Percentiles rank a stretch among this genome's conserved stretches.
Evolutionary conservation across 2,888 invertebrate species (phyloP).

Genomic region (Toxonevra muliebris): DNA sequence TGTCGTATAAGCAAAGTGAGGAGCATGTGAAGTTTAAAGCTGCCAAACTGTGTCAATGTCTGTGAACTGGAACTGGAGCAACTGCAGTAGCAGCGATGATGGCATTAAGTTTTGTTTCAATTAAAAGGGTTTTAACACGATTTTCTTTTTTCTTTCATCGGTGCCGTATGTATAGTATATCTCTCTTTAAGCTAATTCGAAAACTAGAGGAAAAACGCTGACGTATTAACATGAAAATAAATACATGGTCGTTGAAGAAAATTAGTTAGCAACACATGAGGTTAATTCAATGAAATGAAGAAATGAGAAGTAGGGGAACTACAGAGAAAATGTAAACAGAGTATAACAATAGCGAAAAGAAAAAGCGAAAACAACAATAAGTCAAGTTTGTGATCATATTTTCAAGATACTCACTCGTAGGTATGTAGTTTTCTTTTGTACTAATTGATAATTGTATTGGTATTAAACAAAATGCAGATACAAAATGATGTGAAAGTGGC

Average conservation of each 20-base stretch:
- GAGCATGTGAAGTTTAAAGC: background rate
- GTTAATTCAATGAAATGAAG: background rate
- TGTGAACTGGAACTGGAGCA: conserved; percentile 57
- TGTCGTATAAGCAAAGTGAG: too few species aligned
- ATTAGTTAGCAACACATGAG: background rate
- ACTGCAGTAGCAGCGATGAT: conserved; percentile 1
- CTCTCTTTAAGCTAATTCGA: background rate
- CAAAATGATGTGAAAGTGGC: too few species aligned
- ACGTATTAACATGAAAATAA: background rate
- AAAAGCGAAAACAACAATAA: too few species aligned
- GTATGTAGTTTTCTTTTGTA: too few species aligned
- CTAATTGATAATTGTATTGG: too few species aligned
- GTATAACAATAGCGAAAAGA: too few species aligned
- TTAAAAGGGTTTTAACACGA: conserved; percentile 34
- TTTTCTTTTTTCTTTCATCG: conserved; percentile 22
- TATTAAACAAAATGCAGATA: too few species aligned
- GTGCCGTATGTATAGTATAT: background rate
- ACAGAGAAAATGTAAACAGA: too few species aligned
- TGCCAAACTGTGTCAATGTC: conserved; percentile 54
- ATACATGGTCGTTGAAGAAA: background rate
- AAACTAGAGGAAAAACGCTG: too few species aligned
- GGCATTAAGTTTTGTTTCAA: conserved; percentile 28
- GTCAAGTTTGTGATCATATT: too few species aligned
- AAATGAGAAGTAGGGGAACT: background rate
- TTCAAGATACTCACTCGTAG: too few species aligned